A percentile compares a stretch with the other conserved stretches of the same genome.
Evolutionary conservation across 2,797 vertebrate species (phyloP).

Genomic region (Ceyx erithaca): DNA sequence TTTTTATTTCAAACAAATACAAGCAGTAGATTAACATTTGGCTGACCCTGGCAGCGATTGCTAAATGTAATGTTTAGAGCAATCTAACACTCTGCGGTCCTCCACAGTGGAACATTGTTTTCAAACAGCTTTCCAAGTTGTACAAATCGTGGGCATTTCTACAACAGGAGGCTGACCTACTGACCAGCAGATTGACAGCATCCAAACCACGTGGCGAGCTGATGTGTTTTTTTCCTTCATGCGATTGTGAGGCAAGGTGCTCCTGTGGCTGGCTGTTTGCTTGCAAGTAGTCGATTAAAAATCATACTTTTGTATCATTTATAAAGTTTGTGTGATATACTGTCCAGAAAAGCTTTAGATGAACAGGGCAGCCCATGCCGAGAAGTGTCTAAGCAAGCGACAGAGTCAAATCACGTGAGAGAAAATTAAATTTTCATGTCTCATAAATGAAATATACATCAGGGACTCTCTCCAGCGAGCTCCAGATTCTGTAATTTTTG

Average conservation of each 20-base stretch:
- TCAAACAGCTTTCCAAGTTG: slow-evolving; percentile 29
- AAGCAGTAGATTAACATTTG: slow-evolving; percentile 72
- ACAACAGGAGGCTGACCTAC: neutral
- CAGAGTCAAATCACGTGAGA: slow-evolving; percentile 70
- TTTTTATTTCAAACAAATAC: slow-evolving; percentile 63
- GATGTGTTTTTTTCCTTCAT: neutral
- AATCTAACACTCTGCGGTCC: neutral
- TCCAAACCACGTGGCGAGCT: neutral
- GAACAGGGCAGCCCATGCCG: slow-evolving; percentile 38
- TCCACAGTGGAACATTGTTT: neutral
- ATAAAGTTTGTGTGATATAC: slow-evolving; percentile 47
- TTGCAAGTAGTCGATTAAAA: slow-evolving; percentile 13
- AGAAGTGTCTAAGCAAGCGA: slow-evolving; percentile 56
- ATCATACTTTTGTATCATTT: slow-evolving; percentile 28
- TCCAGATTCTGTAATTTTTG: slow-evolving; percentile 75
- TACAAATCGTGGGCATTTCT: neutral
- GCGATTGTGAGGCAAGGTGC: neutral
- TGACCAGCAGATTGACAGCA: neutral
- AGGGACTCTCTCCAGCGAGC: slow-evolving; percentile 75
- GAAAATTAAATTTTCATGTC: slow-evolving; percentile 82
- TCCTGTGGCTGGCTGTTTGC: neutral
- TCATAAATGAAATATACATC: slow-evolving; percentile 83
- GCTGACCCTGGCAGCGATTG: slow-evolving; percentile 59
- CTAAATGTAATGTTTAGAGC: slow-evolving; percentile 54
- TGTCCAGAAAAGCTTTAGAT: slow-evolving; percentile 51